Conservation (phyloP, 1,140 invertebrate genomes). For the Meteorus sp. region DNA sequence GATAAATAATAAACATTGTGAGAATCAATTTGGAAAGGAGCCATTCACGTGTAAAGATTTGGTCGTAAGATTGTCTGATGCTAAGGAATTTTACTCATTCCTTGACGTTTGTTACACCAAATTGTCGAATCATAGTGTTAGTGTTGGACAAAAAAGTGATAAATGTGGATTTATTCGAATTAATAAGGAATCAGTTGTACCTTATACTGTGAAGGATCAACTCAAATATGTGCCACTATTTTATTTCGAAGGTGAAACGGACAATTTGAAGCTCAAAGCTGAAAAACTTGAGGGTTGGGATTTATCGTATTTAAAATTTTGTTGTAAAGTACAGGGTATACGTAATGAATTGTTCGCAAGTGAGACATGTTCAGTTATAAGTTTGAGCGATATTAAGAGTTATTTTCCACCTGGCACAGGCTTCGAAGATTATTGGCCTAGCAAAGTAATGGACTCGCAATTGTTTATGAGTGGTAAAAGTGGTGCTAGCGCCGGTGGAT, state of each 20-base stretch:
- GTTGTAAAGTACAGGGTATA: slow-evolving; percentile 91
- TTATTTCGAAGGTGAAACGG: slow-evolving; percentile 91
- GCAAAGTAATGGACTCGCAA: slow-evolving; percentile 78
- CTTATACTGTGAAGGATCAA: slow-evolving; percentile 82
- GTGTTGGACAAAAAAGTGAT: slow-evolving; percentile 61
- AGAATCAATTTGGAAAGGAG: slow-evolving; percentile 84
- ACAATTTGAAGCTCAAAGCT: slow-evolving; percentile 83
- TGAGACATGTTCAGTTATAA: slow-evolving; percentile 86
- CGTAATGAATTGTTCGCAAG: slow-evolving; percentile 87
- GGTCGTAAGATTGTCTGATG: slow-evolving; percentile 84
- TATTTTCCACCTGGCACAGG: slow-evolving; percentile 86
- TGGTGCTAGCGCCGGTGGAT: slow-evolving; percentile 62
- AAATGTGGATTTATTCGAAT: slow-evolving; percentile 93
- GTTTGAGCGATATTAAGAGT: slow-evolving; percentile 84
- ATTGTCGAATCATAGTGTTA: slow-evolving; percentile 66
- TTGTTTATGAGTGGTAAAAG: slow-evolving; percentile 68
- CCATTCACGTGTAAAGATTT: slow-evolving; percentile 88
- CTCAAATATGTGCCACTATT: slow-evolving; percentile 92
- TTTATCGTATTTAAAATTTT: slow-evolving; percentile 88
- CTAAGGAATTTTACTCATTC: slow-evolving; percentile 88
- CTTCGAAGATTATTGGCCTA: slow-evolving; percentile 91
- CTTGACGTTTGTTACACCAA: slow-evolving; percentile 86
- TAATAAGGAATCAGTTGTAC: slow-evolving; percentile 91
- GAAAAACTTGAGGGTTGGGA: slow-evolving; percentile 87
- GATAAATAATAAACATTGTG: slow-evolving; percentile 91